phyloP scores from a whole-genome alignment of 2,888 invertebrate genomes.

The Amblyjoppa proteus region DNA sequence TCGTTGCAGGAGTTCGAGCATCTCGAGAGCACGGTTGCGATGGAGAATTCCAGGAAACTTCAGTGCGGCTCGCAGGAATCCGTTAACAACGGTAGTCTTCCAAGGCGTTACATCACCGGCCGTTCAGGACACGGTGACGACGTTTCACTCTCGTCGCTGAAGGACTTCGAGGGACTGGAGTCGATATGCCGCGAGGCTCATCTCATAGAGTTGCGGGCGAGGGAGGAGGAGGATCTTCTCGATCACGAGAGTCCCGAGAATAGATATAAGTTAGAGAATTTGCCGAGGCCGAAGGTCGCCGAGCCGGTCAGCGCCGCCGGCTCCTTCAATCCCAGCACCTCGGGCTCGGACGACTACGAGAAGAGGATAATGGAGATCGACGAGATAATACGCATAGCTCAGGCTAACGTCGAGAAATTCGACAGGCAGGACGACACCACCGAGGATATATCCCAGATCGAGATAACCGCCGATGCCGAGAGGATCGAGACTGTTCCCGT shows the following conservation, averaged over 20 bases:
- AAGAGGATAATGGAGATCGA: conserved; percentile 90
- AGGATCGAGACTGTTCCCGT: conserved; percentile 62
- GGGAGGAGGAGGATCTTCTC: conserved; percentile 93
- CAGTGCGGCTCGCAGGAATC: conserved; percentile 94
- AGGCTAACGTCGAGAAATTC: conserved; percentile 89
- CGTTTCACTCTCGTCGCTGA: conserved; percentile 93
- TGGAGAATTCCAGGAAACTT: conserved; percentile 90
- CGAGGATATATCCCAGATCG: conserved; percentile 86
- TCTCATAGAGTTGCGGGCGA: conserved; percentile 92
- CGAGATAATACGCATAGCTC: conserved; percentile 89
- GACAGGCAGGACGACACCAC: conserved; percentile 86
- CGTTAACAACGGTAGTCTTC: conserved; percentile 92
- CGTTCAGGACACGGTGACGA: conserved; percentile 94
- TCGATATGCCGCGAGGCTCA: conserved; percentile 94
- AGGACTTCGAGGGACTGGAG: conserved; percentile 97
- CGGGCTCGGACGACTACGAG: conserved; percentile 88
- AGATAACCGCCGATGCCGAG: conserved; percentile 74
- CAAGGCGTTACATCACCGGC: conserved; percentile 89
- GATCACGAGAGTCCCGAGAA: conserved; percentile 88
- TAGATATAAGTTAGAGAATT: conserved; percentile 86
- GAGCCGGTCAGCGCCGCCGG: conserved; percentile 81
- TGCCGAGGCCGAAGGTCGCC: conserved; percentile 70
- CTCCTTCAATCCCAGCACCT: conserved; percentile 84
- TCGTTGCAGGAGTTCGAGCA: conserved; percentile 98
- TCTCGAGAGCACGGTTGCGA: conserved; percentile 93